phyloP scores from a whole-genome alignment of 2,888 invertebrate genomes.

The Tigriopus californicus region DNA sequence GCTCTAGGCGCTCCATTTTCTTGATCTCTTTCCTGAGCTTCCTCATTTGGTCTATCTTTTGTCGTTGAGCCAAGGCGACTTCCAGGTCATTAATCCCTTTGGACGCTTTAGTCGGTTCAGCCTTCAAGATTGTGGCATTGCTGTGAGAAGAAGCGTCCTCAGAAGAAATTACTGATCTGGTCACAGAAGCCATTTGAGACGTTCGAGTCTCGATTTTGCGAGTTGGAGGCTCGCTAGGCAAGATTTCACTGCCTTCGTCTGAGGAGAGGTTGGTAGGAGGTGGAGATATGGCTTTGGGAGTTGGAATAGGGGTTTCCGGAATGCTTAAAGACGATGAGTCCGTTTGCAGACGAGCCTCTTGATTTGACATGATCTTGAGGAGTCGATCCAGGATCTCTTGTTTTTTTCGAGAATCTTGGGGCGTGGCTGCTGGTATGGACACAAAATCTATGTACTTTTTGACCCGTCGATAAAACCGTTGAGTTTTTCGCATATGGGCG shows the following conservation, averaged over 20 bases:
- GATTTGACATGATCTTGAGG: neutral
- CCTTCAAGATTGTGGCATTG: neutral
- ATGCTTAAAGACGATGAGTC: neutral
- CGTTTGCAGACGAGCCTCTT: neutral
- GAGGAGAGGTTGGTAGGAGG: neutral
- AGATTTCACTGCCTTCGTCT: neutral
- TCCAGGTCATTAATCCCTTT: neutral
- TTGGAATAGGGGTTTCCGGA: neutral
- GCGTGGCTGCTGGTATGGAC: constrained; percentile 4
- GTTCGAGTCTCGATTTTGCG: neutral
- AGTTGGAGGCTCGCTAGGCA: neutral
- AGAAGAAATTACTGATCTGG: too few species aligned
- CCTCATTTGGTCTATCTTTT: neutral
- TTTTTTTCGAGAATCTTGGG: constrained; percentile 5
- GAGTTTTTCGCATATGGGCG: neutral
- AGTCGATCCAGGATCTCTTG: constrained; percentile 9
- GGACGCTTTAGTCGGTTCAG: neutral
- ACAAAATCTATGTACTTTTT: constrained; percentile 6
- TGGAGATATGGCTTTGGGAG: neutral
- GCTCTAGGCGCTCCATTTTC: constrained; percentile 11
- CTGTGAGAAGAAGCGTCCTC: neutral
- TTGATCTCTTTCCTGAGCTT: neutral
- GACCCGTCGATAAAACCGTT: neutral
- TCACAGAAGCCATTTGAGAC: neutral
- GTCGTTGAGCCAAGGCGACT: neutral